Percentiles rank a stretch among this genome's conserved stretches.
Evolutionary conservation across 2,888 invertebrate genomes (phyloP).

Genomic region (Trissonchulus sp.): DNA sequence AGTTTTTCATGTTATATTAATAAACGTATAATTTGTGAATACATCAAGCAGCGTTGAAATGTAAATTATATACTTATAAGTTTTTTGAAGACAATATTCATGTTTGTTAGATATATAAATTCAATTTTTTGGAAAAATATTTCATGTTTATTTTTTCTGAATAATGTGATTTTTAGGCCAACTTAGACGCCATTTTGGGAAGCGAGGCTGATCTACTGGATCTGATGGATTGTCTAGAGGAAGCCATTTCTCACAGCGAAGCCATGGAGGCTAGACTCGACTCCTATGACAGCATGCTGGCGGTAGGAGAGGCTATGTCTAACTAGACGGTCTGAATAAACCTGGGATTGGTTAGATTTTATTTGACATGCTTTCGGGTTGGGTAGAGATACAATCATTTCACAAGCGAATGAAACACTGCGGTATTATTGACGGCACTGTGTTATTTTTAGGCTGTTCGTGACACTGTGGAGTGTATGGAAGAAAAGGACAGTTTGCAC

Average conservation of each 20-base stretch:
- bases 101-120: too few relatives aligned
- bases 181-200: slow-evolving; percentile 83
- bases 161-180: slow-evolving; percentile 65
- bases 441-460: slow-evolving; percentile 76
- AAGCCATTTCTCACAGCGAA: slow-evolving; percentile 67
- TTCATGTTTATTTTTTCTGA: too few relatives aligned
- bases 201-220: slow-evolving; percentile 72
- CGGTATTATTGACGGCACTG: too few relatives aligned
- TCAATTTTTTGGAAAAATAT: too few relatives aligned
- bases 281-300: slow-evolving; percentile 67
- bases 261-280: slow-evolving; percentile 68
- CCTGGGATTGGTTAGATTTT: background rate
- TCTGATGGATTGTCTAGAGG: slow-evolving; percentile 66
- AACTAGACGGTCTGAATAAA: background rate
- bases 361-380: too few relatives aligned
- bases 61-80: too few relatives aligned
- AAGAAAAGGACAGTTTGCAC: slow-evolving; percentile 78
- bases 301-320: slow-evolving; percentile 45
- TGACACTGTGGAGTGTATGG: slow-evolving; percentile 82
- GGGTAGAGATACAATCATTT: too few relatives aligned
- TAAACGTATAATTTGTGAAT: too few relatives aligned
- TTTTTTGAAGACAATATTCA: too few relatives aligned
- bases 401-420: too few relatives aligned
- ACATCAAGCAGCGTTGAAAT: too few relatives aligned
- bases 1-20: too few relatives aligned